phyloP scores from a whole-genome alignment of 2,113 vertebrate species.

The Mixornis gularis region DNA sequence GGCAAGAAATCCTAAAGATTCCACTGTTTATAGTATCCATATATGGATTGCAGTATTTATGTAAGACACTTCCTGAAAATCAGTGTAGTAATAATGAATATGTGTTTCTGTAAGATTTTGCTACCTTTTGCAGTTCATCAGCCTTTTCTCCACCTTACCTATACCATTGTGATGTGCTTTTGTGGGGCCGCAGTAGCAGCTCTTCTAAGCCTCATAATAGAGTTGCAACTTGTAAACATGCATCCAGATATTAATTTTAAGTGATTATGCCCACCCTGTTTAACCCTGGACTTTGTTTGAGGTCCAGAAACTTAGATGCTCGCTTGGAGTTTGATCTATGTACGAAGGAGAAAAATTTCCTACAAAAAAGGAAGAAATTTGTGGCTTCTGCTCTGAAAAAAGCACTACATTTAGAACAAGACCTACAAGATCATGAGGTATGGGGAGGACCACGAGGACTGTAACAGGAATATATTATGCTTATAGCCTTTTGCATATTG shows the following conservation, averaged over 20 bases:
- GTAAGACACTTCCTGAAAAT: background rate
- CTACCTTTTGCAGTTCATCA: background rate
- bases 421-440: slow-evolving; percentile 73
- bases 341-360: slow-evolving; percentile 72
- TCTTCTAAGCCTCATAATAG: background rate
- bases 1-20: background rate
- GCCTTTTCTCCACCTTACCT: background rate
- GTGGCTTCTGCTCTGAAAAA: slow-evolving; percentile 73
- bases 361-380: slow-evolving; percentile 73
- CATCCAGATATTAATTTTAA: background rate
- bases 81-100: background rate
- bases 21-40: background rate
- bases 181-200: background rate
- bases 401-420: slow-evolving; percentile 62
- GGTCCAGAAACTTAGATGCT: slow-evolving; percentile 63
- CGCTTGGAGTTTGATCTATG: slow-evolving; percentile 78
- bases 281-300: slow-evolving; percentile 4
- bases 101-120: background rate
- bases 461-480: background rate
- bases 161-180: background rate
- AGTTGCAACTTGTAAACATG: background rate
- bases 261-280: background rate
- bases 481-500: background rate
- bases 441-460: background rate
- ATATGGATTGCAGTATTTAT: background rate